A percentile compares a stretch with the other conserved stretches of the same genome.
Conservation (phyloP, 1,140 invertebrate genomes). For the Brachionus angularis region DNA sequence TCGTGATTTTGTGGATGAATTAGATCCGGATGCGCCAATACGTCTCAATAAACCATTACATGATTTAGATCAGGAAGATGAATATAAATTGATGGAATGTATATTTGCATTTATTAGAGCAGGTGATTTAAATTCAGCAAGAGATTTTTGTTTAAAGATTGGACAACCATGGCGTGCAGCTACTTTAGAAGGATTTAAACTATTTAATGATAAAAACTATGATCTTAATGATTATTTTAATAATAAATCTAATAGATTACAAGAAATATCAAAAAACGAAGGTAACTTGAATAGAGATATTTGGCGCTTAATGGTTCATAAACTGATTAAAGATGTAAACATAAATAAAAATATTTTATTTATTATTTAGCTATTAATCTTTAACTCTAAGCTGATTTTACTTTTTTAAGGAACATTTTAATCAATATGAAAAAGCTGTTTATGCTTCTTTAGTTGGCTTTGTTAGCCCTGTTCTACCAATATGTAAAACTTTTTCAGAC, state of each 20-base stretch:
- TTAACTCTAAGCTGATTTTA: neutral
- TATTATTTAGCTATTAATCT: neutral
- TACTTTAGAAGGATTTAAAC: slow-evolving; percentile 79
- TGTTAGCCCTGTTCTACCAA: slow-evolving; percentile 67
- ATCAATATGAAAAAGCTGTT: slow-evolving; percentile 61
- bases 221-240: slow-evolving; percentile 51
- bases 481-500: slow-evolving; percentile 79
- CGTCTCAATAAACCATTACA: slow-evolving; percentile 75
- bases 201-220: slow-evolving; percentile 76
- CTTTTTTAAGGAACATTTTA: slow-evolving; percentile 53
- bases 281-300: slow-evolving; percentile 81
- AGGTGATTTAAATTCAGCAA: slow-evolving; percentile 76
- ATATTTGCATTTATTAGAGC: slow-evolving; percentile 76
- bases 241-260: slow-evolving; percentile 54
- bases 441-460: slow-evolving; percentile 78
- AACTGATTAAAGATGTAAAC: slow-evolving; percentile 65
- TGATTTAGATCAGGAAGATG: slow-evolving; percentile 81
- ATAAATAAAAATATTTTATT: too few species aligned
- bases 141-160: slow-evolving; percentile 73
- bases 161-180: slow-evolving; percentile 85
- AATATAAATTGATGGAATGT: slow-evolving; percentile 66
- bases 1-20: slow-evolving; percentile 66
- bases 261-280: slow-evolving; percentile 62
- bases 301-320: slow-evolving; percentile 80
- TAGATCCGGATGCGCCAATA: slow-evolving; percentile 88